Percentiles rank a stretch among this genome's conserved stretches.
These are phyloP conservation scores for Resseliella maxima DNA, from an alignment of 2,888 invertebrate genomes.

Conservation along the genomic window DNA sequence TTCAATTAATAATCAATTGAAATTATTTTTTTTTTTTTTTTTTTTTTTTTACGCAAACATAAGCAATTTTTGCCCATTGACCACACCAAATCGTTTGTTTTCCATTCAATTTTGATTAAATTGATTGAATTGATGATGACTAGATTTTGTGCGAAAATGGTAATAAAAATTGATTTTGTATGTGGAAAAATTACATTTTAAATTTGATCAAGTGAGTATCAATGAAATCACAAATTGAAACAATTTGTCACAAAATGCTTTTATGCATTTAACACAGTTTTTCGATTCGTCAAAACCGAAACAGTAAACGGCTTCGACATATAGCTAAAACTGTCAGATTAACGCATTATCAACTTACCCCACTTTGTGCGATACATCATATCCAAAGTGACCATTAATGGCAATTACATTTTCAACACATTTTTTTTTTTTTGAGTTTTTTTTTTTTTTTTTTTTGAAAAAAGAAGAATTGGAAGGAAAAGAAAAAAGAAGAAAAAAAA, in stretches of 20 bases:
- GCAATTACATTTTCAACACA: background rate
- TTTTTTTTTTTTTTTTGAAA: no score
- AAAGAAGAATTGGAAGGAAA: no score
- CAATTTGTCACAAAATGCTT: no score
- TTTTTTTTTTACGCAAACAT: no score
- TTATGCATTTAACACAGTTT: background rate
- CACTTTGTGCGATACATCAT: background rate
- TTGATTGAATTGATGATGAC: no score
- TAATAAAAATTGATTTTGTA: background rate
- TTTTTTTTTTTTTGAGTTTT: background rate
- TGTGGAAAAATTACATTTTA: background rate
- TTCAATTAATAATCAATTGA: no score
- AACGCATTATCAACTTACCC: conserved; percentile 37
- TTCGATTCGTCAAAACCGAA: conserved; percentile 6
- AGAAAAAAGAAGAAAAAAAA: background rate
- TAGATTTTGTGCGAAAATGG: no score
- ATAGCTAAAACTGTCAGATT: conserved; percentile 8
- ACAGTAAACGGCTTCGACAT: background rate
- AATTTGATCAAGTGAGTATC: background rate
- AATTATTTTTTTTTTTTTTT: no score
- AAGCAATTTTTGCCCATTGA: no score
- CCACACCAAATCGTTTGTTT: no score
- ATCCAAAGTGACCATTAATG: conserved; percentile 18
- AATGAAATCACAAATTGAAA: background rate
- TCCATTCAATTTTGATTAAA: no score